Evolutionary conservation across 53 echinoderm and acorn worm genomes (phyloP), one percentile per base, ranked within the genome.

Genomic region (Antedon mediterranea): DNA sequence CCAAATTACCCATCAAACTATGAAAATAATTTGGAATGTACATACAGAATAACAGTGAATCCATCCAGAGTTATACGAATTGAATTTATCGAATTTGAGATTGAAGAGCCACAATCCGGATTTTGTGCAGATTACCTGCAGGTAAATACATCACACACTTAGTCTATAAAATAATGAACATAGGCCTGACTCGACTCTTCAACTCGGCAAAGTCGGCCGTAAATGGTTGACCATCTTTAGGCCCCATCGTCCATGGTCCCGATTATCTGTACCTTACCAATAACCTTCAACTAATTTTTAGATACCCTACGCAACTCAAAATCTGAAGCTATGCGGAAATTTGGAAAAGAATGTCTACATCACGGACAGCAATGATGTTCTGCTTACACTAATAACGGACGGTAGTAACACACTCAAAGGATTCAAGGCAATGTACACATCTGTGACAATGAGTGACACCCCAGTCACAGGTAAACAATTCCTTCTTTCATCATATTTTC

Each of bases 381-480:
- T 79, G 29, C 33, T 90, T 31, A 85, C 81, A 34, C 87, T 90
- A 73, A 84, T 85, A 57, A 87, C 82, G 31, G 90, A 90, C 33
- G 76, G 79, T 31, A 85, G 87, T 71, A 84, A 80, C 15, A 78
- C 72, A 5, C 34, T 72, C 31, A 73, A 71, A 42, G 90, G 90
- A 0, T 90, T 84, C 77, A 73, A n/a, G 6, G 90, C 87, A 28
- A 43, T 72, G 28, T 90, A 77, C 71, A 33, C 30, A 43, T n/a
- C n/a, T n/a, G 57, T 57, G 13, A 2, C 8, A 57, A 23, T 13
- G 41, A 41, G 41, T 13, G 41, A 41, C 41, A 13, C 41, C 5
- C 41, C 41, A 13, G n/a, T n/a, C n/a, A 41, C 41, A 41, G 41
- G 41, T 41, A 57, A 57, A 57, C 18, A 3, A 2, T 6, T 57